Base-by-base conservation (phyloP, 2,113 vertebrate genomes). In the Etheostoma spectabile region DNA sequence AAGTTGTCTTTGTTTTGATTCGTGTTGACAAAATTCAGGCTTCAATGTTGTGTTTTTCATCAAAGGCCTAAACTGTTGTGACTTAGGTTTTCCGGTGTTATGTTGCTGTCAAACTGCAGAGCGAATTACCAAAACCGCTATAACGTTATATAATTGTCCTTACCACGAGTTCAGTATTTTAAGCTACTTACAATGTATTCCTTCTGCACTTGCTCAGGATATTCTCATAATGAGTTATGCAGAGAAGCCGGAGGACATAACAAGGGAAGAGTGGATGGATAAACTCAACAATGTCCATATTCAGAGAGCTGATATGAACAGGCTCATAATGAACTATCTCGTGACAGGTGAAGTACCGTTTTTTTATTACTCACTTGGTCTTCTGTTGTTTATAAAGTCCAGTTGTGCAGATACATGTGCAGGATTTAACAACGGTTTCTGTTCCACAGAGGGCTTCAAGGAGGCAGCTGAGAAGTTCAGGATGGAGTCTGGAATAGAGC, bases 241-340 rank as follows among this genome's bases (percentile, higher is more conserved):
- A 74, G 98, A 99, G 95, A 99, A 99, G 91, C 96, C 97, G 66
- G 98, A 99, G 87, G 98, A 99, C 89, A 96, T 99, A 92, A 98
- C 98, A 1, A 97, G 96, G 94, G 98, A 99, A 81, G 98, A 99
- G 84, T 99, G 98, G 98, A 97, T 99, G 98, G 98, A 99, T 82
- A 99, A 98, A 76, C 96, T 99, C 79, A 99, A 98, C 92, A 99
- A 99, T 89, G 96, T 99, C 83, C 98, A 99, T 65, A 98, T 99
- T 81, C 98, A 99, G 88, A 96, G 98, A 90, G 98, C 98, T 74
- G 98, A 99, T 90, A 99, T 99, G 98, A 99, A 99, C 77, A 96
- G 98, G 52, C 97, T 99, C 80, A 99, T 99, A 82, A 99, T 99
- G 98, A 99, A 99, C 93, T 99, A 99, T 90, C 88, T 99, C 86